Evolutionary conservation across 2,797 vertebrate species (phyloP).

Genomic region (Notamacropus eugenii): DNA sequence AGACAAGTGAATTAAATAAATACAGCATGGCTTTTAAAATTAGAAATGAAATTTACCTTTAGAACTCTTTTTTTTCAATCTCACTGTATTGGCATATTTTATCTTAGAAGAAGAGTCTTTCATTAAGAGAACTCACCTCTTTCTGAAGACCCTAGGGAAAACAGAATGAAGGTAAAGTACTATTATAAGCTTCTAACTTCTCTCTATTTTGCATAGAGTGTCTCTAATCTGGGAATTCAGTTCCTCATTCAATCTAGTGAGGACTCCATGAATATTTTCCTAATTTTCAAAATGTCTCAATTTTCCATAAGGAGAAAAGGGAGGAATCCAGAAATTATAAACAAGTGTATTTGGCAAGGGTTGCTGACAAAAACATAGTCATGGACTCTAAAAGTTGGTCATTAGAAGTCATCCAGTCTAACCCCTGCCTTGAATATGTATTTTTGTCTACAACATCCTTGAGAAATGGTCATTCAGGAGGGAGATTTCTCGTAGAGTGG

Average conservation of each 20-base stretch:
- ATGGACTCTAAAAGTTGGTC: neutral
- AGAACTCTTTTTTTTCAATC: conserved; percentile 66
- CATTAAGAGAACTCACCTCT: conserved; percentile 76
- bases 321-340: conserved; percentile 39
- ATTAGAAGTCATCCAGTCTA: neutral
- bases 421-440: neutral
- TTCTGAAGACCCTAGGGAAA: conserved; percentile 63
- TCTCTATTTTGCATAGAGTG: conserved; percentile 63
- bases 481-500: neutral
- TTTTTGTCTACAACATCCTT: neutral
- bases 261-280: conserved; percentile 61
- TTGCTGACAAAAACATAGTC: neutral
- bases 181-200: neutral
- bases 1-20: conserved; percentile 64
- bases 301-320: conserved; percentile 9
- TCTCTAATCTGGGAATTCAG: conserved; percentile 72
- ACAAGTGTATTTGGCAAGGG: conserved; percentile 2
- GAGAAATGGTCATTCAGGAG: neutral
- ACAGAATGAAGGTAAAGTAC: conserved; percentile 36
- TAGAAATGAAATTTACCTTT: conserved; percentile 79
- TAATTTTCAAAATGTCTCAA: conserved; percentile 46
- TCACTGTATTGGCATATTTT: conserved; percentile 65
- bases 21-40: conserved; percentile 74
- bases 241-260: conserved; percentile 55
- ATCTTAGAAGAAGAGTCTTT: conserved; percentile 73